Conservation (phyloP, 2,113 vertebrate genomes). For the Mustela nigripes region DNA sequence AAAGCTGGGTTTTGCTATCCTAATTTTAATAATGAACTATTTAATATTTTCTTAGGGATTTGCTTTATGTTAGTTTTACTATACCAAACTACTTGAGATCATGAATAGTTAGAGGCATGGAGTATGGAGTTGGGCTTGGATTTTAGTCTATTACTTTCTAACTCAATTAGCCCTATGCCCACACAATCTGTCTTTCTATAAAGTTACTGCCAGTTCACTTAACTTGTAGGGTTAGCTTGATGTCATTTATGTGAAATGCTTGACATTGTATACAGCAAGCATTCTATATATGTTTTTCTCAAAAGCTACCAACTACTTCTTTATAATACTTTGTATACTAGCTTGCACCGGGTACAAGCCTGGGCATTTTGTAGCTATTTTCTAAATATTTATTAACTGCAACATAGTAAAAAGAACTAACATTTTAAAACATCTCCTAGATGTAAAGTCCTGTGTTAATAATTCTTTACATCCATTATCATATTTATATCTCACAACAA, state of each 20-base stretch:
- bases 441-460: neutral
- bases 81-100: neutral
- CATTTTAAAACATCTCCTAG: neutral
- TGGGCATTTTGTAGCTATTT: neutral
- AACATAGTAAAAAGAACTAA: neutral
- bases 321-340: neutral
- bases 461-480: neutral
- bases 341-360: neutral
- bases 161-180: neutral
- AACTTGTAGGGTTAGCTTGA: neutral
- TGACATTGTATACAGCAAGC: neutral
- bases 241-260: neutral
- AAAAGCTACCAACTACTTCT: neutral
- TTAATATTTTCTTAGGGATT: neutral
- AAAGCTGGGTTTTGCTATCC: neutral
- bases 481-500: neutral
- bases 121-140: neutral
- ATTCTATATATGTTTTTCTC: neutral
- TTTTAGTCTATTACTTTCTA: neutral
- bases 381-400: neutral
- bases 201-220: neutral
- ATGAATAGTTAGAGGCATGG: neutral
- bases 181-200: neutral
- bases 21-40: neutral
- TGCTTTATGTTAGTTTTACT: neutral